Evolutionary conservation across 2,113 vertebrate species (phyloP).

Genomic region (Trogon melanurus): DNA sequence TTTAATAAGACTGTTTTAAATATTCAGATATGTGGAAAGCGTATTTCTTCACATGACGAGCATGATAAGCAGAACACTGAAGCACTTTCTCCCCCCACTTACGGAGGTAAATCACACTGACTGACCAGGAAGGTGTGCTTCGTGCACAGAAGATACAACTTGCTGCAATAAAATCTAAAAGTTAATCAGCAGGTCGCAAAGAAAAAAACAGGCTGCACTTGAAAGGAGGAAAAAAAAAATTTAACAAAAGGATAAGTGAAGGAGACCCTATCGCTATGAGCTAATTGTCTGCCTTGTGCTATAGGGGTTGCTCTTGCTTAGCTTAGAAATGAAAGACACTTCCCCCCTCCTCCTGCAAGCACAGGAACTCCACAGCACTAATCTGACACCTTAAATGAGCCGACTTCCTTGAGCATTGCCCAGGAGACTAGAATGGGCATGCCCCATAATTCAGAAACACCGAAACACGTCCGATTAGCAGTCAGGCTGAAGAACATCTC

Average conservation of each 20-base stretch:
- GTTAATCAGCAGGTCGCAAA: not conserved
- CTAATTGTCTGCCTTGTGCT: not conserved
- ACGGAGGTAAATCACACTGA: not conserved
- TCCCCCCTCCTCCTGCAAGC: not conserved
- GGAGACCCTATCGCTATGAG: not conserved
- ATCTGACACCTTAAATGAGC: not conserved
- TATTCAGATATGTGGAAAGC: not conserved
- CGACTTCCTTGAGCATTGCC: constrained; percentile 29
- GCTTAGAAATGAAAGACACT: not conserved
- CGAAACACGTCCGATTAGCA: constrained; percentile 30
- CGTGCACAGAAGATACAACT: not conserved
- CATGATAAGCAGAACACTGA: not conserved
- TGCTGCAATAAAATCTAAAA: not conserved
- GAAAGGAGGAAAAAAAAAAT: not conserved
- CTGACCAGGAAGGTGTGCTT: not conserved
- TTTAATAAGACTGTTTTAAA: not conserved
- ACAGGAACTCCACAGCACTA: not conserved
- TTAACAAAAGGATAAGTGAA: not conserved
- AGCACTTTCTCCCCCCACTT: not conserved
- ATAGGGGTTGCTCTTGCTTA: constrained; percentile 66
- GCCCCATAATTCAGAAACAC: not conserved
- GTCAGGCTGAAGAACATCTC: constrained; percentile 35
- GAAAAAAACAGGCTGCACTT: not conserved
- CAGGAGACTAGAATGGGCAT: constrained; percentile 31
- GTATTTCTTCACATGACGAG: not conserved